phyloP scores from a whole-genome alignment of 2,888 invertebrate genomes.

The Electrophaes corylata region DNA sequence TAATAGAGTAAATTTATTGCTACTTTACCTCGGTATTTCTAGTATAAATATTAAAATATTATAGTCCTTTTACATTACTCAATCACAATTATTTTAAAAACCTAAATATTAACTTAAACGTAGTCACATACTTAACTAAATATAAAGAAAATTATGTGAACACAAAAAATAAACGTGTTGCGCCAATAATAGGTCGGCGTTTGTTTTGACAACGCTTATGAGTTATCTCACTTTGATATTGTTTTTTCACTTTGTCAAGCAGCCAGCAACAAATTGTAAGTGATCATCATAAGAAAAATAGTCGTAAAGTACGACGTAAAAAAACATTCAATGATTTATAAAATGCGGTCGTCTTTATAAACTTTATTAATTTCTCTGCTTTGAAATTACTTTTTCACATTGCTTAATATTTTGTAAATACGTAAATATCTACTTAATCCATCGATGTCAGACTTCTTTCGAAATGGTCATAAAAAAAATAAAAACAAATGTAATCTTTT shows the following conservation, averaged over 20 bases:
- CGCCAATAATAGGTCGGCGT: conserved; percentile 29
- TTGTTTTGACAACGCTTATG: conserved; percentile 44
- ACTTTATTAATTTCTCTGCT: too few relatives aligned
- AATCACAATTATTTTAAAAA: not conserved
- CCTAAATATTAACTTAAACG: too few relatives aligned
- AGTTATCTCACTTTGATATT: conserved; percentile 33
- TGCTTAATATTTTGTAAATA: too few relatives aligned
- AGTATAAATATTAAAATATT: not conserved
- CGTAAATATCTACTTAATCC: too few relatives aligned
- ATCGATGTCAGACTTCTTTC: not conserved
- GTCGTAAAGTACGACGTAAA: not conserved
- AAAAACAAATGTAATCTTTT: not conserved
- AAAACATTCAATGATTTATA: not conserved
- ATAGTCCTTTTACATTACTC: not conserved
- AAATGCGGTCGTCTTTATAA: not conserved
- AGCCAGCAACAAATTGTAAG: conserved; percentile 18
- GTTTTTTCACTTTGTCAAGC: conserved; percentile 17
- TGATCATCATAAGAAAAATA: conserved; percentile 11
- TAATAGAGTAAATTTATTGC: not conserved
- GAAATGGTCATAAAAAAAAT: not conserved
- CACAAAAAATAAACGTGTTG: conserved; percentile 4
- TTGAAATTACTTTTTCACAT: too few relatives aligned
- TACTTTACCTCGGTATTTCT: not conserved
- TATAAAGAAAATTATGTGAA: not conserved
- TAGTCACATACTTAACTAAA: not conserved